A percentile compares a stretch with the other conserved stretches of the same genome.
phyloP scores from a whole-genome alignment of 2,113 vertebrate genomes.

The Siphamia tubifer region DNA sequence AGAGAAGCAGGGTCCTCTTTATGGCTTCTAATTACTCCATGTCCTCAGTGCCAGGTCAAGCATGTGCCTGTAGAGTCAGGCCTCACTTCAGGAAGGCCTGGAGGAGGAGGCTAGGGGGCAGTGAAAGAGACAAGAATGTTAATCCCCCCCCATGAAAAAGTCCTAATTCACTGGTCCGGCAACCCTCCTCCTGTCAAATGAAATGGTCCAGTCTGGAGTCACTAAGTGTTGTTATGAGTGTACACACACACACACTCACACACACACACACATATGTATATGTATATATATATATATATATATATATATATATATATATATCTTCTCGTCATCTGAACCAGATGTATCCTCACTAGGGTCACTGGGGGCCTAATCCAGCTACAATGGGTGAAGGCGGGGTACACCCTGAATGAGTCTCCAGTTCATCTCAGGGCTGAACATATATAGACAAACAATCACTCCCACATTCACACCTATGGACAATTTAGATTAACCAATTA shows the following conservation, averaged over 20 bases:
- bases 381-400: no score
- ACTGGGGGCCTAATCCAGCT: no score
- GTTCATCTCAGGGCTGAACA: no score
- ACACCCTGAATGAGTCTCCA: no score
- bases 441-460: no score
- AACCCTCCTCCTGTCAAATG: conserved; percentile 63
- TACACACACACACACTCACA: no score
- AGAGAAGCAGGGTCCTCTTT: conserved; percentile 58
- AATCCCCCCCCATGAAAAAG: conserved; percentile 66
- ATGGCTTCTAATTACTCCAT: conserved; percentile 72
- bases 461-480: no score
- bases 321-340: no score
- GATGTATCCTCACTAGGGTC: no score
- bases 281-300: background rate
- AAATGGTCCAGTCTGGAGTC: conserved; percentile 55
- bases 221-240: conserved; percentile 32
- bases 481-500: no score
- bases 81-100: conserved; percentile 60
- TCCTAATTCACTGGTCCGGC: conserved; percentile 53
- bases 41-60: conserved; percentile 78
- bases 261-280: no score
- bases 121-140: conserved; percentile 74
- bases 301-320: no score
- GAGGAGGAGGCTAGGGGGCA: conserved; percentile 46
- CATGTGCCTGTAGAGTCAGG: conserved; percentile 71